These are phyloP conservation scores for Crocuta crocuta DNA, from an alignment of 2,113 vertebrate species.

Conservation along the genomic window DNA sequence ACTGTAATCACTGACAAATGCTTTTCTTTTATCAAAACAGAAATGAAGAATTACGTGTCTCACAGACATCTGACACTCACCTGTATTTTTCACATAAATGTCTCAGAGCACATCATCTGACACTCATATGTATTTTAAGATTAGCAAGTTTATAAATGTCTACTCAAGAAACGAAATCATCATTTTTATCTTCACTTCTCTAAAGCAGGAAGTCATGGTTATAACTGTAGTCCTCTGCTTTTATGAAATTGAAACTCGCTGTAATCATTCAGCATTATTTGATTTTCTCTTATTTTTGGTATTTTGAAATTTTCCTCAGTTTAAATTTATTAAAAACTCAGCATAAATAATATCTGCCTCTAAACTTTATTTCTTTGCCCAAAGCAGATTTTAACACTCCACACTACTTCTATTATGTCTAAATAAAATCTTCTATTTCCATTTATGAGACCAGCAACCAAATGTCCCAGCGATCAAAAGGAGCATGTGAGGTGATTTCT, in stretches of 20 bases:
- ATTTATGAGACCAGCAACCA: background rate
- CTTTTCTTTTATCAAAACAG: slow-evolving; percentile 23
- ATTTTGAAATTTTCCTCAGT: background rate
- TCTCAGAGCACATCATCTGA: slow-evolving; percentile 26
- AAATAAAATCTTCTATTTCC: background rate
- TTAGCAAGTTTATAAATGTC: background rate
- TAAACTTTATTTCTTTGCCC: background rate
- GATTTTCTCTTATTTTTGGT: background rate
- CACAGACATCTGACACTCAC: slow-evolving; percentile 24
- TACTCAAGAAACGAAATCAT: slow-evolving; percentile 14
- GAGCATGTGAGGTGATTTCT: background rate
- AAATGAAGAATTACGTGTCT: slow-evolving; percentile 8
- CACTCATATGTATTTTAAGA: background rate
- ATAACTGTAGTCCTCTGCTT: background rate
- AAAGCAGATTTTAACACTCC: background rate
- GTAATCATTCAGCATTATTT: slow-evolving; percentile 7
- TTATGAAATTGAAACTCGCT: slow-evolving; percentile 13
- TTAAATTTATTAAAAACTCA: slow-evolving; percentile 49
- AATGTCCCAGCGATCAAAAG: background rate
- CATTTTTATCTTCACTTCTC: background rate
- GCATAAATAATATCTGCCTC: background rate
- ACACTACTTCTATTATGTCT: background rate
- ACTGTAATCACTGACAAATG: background rate
- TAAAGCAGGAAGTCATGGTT: background rate
- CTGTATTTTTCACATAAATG: background rate